These are phyloP conservation scores for Lophura swinhoii DNA, from an alignment of 2,797 vertebrate genomes.

Conservation along the genomic window DNA sequence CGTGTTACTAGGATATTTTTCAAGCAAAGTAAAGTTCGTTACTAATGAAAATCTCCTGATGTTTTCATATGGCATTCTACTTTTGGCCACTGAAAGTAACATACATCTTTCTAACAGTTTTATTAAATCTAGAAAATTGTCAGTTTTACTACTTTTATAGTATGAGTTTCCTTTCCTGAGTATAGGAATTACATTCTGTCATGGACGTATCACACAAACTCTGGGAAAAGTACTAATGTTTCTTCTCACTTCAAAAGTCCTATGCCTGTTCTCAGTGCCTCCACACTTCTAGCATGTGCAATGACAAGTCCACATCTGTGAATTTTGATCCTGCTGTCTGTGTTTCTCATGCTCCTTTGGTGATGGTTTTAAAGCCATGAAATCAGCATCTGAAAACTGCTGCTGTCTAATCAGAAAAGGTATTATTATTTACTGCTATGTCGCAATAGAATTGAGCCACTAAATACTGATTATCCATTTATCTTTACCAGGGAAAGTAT, in stretches of 20 bases:
- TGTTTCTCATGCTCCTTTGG: background rate
- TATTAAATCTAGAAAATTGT: background rate
- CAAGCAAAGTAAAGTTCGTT: background rate
- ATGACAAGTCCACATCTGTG: background rate
- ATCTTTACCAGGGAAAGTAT: slow-evolving; percentile 32
- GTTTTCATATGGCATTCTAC: background rate
- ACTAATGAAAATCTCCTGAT: background rate
- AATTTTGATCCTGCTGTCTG: background rate
- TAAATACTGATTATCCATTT: slow-evolving; percentile 16
- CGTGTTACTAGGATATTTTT: background rate
- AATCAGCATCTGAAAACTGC: background rate
- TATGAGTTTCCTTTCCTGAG: background rate
- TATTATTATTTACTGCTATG: background rate
- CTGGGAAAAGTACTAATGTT: background rate
- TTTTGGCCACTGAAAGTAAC: background rate
- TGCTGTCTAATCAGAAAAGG: background rate
- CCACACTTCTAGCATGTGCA: background rate
- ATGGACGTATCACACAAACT: fast-evolving
- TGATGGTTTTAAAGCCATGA: background rate
- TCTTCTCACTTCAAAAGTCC: background rate
- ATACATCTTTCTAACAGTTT: background rate
- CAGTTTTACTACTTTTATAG: background rate
- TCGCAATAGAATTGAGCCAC: slow-evolving; percentile 27
- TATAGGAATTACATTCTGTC: background rate
- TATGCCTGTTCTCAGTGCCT: background rate